phyloP scores from a whole-genome alignment of 1,140 invertebrate species.

The Theocolax elegans region DNA sequence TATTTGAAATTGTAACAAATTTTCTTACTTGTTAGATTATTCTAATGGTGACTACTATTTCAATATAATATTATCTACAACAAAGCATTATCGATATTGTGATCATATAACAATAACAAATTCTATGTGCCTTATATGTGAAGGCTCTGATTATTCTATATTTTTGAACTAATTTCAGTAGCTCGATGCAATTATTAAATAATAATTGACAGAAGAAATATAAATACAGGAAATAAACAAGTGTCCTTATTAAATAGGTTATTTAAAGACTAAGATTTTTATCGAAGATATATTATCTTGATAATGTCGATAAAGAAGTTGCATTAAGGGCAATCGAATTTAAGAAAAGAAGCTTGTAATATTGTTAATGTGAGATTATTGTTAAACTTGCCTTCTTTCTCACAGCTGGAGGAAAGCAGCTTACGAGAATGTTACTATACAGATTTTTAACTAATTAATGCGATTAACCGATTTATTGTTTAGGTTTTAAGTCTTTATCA shows the following conservation, averaged over 20 bases:
- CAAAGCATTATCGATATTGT: constrained; percentile 36
- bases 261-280: constrained; percentile 32
- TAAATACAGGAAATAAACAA: constrained; percentile 6
- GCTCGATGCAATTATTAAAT: constrained; percentile 9
- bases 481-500: constrained; percentile 54
- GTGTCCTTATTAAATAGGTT: constrained; percentile 30
- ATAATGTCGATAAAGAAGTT: constrained; percentile 7
- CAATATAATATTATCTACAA: constrained; percentile 5
- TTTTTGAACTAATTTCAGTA: constrained; percentile 22
- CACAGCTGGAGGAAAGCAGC: constrained; percentile 38
- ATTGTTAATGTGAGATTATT: constrained; percentile 49
- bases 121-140: constrained; percentile 51
- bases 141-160: constrained; percentile 41
- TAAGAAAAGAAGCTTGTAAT: constrained; percentile 42
- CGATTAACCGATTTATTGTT: constrained; percentile 53
- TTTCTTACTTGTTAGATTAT: constrained; percentile 25
- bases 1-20: constrained; percentile 13
- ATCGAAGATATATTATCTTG: constrained; percentile 22
- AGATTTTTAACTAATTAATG: constrained; percentile 45
- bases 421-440: constrained; percentile 38
- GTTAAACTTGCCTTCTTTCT: constrained; percentile 51
- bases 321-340: constrained; percentile 17
- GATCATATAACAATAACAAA: constrained; percentile 43
- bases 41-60: constrained; percentile 29
- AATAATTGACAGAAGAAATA: constrained; percentile 11